Evolutionary conservation across 2,888 invertebrate species (phyloP), one percentile per base, ranked within the genome.

Genomic region (Lamproptera curius): DNA sequence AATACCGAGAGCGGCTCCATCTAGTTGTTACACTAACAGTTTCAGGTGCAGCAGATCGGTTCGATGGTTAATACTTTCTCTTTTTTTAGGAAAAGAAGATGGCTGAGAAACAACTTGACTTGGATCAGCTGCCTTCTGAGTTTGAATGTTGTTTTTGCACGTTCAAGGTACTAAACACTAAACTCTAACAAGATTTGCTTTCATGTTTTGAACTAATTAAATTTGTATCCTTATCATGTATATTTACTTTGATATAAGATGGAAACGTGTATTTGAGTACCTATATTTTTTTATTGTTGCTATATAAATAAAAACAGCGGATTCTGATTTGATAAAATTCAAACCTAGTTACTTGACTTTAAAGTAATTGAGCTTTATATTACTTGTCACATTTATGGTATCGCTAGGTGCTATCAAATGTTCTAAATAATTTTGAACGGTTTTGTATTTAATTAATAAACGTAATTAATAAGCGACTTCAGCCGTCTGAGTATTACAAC

Each of bases 141-240:
- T 95, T 95, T 92, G 96, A 96, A 92, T 96, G 96, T 94, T 96
- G 96, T 93, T 96, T 95, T 94, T 96, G 96, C 93, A 95, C 95
- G 89, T 93, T 95, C 85, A 96, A 96, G 95, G 96, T 96, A 94
- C 83, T 86, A 84, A 85, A 68, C 70, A 94, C 83, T 86, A 84
- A 85, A 68, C 70, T 76, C 76, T 84, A 85, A 84, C 63, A 54
- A 15, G 36, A 16, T 39, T 46, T 42, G 42, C 20, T 36, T 17
- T 5, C 6, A 37, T 35, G 16, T 45, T 16, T 11, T 39, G 17
- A 34, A 28, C 0, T 8, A 16, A 15, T 43, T 17, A 35, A 35
- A 43, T 11, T 43, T 5, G 14, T 35, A 16, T 14, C 4, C 16
- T 9, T 34, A 14, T 28, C 15, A 9, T 42, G 2, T 28, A 2